Evolutionary conservation across 2,113 vertebrate genomes (phyloP).

Genomic region (Megatriorchis doriae): DNA sequence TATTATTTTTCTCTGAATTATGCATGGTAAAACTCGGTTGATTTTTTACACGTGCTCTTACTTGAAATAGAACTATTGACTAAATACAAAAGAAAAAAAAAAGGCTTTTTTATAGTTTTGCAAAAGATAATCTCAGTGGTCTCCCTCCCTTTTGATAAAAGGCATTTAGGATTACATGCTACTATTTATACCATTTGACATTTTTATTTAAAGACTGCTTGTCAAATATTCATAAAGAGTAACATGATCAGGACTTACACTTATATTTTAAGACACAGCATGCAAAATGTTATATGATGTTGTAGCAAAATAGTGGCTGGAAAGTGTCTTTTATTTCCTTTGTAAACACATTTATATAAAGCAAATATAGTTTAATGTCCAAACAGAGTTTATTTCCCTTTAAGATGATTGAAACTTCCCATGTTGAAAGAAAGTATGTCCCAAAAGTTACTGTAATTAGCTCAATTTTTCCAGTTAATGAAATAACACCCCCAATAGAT

Average conservation of each 20-base stretch:
- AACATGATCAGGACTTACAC: fast-evolving
- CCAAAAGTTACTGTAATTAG: not conserved
- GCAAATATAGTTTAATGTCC: not conserved
- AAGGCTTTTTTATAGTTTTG: not conserved
- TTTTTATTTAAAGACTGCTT: not conserved
- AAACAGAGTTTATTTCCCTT: not conserved
- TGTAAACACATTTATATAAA: not conserved
- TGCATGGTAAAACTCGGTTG: not conserved
- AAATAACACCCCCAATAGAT: not conserved
- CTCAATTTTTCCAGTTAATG: not conserved
- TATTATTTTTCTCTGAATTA: not conserved
- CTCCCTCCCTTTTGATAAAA: not conserved
- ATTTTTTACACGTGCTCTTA: not conserved
- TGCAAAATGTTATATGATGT: not conserved
- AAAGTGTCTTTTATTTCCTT: not conserved
- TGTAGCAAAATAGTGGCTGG: not conserved
- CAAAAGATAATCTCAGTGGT: not conserved
- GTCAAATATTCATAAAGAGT: not conserved
- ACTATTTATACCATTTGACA: not conserved
- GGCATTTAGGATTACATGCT: not conserved
- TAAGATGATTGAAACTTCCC: not conserved
- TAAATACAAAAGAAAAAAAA: not conserved
- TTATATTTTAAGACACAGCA: not conserved
- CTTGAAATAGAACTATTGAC: not conserved
- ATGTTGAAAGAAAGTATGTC: not conserved